Evolutionary conservation across 2,888 invertebrate genomes (phyloP), one percentile per base, ranked within the genome.

Genomic region (Lepidonotus clava): DNA sequence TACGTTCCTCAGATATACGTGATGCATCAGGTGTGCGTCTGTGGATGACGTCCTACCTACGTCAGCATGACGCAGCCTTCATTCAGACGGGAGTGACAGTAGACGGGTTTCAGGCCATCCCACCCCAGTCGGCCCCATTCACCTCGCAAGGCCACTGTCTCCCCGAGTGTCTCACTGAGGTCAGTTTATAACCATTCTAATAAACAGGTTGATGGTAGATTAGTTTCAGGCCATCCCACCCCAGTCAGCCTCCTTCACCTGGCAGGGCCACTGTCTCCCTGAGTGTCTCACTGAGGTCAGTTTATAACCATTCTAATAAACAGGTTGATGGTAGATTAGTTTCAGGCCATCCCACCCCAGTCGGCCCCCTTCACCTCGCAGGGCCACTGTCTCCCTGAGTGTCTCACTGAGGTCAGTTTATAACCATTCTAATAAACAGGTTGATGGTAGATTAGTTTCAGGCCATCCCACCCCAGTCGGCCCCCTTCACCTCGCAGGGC

Each of bases 21-120:
- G 84, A 84, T 34, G 36, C 61, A 5, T 85, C 85, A 6, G 85
- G 85, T 21, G 32, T 85, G 85, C 24, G 85, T 18, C 46, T 85
- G 66, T 85, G 85, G 85, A 0, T 85, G 76, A 85, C 85, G 38
- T 46, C 67, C 24, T 34, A 67, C 46, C 51, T 85, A 11, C 34
- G 85, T 24, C 14, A 85, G 36, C 51, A 85, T 36, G 85, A 85
- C 28, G 76, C 85, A 1, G 53, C 53, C 46, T 83, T 56, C 56
- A 28, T 83, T 11, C 83, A 83, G 56, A 83, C 83, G 0, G 83
- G 83, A 1, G 56, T 83, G 8, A 51, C 38, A 2, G 83, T 83
- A 34, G 53, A 51, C 24, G 53, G 56, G 11, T 34, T 83, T 21
- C 83, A 83, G 38, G 56, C 56, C 34, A 51, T 83, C 24, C 83